A percentile compares a stretch with the other conserved stretches of the same genome.
Conservation (phyloP, 2,888 invertebrate genomes). For the Belgica antarctica region DNA sequence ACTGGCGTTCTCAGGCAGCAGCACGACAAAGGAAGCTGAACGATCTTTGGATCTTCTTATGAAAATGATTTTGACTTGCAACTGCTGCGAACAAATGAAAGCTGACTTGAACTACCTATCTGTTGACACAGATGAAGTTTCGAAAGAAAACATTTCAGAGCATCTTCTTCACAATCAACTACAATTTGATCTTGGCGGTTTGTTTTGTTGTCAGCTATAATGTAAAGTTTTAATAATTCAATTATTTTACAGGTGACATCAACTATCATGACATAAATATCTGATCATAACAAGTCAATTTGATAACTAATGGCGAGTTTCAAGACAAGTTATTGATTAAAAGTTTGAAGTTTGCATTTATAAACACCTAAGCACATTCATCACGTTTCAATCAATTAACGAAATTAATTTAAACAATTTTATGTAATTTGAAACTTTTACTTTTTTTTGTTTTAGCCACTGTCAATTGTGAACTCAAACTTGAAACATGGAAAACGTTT, state of each 20-base stretch:
- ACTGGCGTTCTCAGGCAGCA: neutral
- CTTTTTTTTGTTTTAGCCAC: no score
- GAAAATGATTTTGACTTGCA: neutral
- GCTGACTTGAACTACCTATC: neutral
- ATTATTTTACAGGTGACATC: neutral
- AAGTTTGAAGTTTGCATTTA: no score
- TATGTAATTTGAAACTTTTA: no score
- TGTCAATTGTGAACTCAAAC: neutral
- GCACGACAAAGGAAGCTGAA: neutral
- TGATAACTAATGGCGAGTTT: no score
- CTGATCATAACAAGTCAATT: neutral
- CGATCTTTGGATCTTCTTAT: neutral
- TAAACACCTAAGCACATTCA: no score
- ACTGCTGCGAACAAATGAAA: neutral
- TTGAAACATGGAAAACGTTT: constrained; percentile 13
- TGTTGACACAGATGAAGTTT: neutral
- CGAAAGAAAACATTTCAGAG: neutral
- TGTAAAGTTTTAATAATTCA: no score
- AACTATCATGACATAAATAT: neutral
- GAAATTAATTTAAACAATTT: no score
- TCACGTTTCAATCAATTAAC: no score
- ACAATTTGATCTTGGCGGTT: neutral
- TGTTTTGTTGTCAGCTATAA: no score
- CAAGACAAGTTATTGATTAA: no score
- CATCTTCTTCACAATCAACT: neutral